Evolutionary conservation across 2,797 vertebrate species (phyloP).

Genomic region (Phoebastria nigripes): DNA sequence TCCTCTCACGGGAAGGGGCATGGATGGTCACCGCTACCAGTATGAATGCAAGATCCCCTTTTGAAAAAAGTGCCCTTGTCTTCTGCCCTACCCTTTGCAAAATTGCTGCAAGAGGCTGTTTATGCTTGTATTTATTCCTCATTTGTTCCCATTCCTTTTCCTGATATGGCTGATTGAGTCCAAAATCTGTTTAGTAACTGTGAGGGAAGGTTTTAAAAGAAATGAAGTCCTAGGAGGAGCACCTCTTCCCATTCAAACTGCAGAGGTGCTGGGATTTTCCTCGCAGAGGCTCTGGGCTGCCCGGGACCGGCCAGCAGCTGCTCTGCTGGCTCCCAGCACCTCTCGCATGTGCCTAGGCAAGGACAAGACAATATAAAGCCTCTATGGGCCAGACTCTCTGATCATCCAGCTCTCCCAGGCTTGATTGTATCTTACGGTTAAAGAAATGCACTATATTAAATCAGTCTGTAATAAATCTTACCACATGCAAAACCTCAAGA

Average conservation of each 20-base stretch:
- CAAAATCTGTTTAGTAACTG: not conserved
- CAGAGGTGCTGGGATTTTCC: not conserved
- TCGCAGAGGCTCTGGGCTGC: not conserved
- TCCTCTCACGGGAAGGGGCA: not conserved
- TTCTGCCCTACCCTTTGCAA: not conserved
- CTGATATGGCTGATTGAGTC: not conserved
- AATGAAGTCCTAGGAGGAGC: not conserved
- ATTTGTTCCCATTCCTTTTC: slow-evolving; percentile 3
- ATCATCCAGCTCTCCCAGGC: not conserved
- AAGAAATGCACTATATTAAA: not conserved
- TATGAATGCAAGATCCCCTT: not conserved
- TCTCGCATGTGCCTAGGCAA: not conserved
- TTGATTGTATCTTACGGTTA: not conserved
- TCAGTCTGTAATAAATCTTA: not conserved
- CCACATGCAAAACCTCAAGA: slow-evolving; percentile 36
- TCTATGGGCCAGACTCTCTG: not conserved
- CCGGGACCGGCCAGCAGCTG: accelerated
- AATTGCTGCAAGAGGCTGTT: not conserved
- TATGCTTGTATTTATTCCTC: not conserved
- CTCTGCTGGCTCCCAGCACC: not conserved
- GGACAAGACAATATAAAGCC: not conserved
- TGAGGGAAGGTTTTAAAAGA: not conserved
- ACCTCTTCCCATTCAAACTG: not conserved
- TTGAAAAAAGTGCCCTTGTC: not conserved
- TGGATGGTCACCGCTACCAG: not conserved